Evolutionary conservation across 2,797 vertebrate genomes (phyloP).

Genomic region (Anableps anableps): DNA sequence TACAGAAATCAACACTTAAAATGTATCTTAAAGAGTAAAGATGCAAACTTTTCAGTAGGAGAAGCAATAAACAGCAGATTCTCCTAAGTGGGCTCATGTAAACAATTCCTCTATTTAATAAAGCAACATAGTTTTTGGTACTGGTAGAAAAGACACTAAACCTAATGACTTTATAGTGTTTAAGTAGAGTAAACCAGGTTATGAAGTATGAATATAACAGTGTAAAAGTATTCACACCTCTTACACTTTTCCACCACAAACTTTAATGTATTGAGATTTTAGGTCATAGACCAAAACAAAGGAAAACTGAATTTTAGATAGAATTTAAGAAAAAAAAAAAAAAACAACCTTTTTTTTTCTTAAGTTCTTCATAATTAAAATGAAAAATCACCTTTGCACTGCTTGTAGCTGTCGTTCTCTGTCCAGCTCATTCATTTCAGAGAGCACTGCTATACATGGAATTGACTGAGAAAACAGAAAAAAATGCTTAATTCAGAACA

Average conservation of each 20-base stretch:
- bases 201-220: too few species aligned
- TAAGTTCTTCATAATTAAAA: too few species aligned
- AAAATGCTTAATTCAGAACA: constrained; percentile 13
- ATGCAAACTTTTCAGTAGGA: not conserved
- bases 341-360: not conserved
- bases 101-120: not conserved
- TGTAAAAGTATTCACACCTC: not conserved
- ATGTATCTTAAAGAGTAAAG: not conserved
- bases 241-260: not conserved
- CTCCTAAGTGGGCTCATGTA: not conserved
- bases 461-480: constrained; percentile 65
- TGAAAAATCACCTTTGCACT: constrained; percentile 55
- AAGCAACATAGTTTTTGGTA: not conserved
- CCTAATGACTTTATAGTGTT: not conserved
- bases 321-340: too few species aligned
- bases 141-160: not conserved
- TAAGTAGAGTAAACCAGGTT: not conserved
- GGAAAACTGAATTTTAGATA: not conserved
- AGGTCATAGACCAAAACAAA: not conserved
- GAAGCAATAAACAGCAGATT: not conserved
- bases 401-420: constrained; percentile 61
- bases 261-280: not conserved
- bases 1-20: not conserved
- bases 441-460: constrained; percentile 77
- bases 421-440: constrained; percentile 75